Evolutionary conservation across 2,113 vertebrate genomes (phyloP).

Genomic region (Eira barbara): DNA sequence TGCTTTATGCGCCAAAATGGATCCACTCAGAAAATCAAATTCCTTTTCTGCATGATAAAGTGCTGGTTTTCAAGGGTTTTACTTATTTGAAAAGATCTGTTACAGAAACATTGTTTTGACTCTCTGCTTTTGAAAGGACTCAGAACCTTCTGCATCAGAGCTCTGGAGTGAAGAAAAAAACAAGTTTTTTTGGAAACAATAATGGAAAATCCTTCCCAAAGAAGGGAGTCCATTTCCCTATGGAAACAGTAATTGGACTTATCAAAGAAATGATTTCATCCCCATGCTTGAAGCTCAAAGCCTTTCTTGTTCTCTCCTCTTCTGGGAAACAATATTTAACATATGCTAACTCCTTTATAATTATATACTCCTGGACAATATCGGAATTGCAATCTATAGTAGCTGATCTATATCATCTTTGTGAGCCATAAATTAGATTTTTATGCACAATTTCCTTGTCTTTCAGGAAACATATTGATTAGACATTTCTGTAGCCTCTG

Average conservation of each 20-base stretch:
- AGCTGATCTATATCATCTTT: background rate
- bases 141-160: conserved; percentile 53
- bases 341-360: background rate
- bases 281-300: background rate
- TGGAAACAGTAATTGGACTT: conserved; percentile 68
- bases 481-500: background rate
- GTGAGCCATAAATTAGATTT: background rate
- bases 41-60: conserved; percentile 34
- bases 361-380: background rate
- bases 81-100: conserved; percentile 72
- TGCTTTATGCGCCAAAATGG: conserved; percentile 27
- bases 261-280: conserved; percentile 57
- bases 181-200: conserved; percentile 54
- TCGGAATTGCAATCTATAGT: background rate
- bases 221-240: conserved; percentile 54
- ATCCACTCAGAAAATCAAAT: conserved; percentile 45
- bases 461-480: background rate
- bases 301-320: conserved; percentile 29
- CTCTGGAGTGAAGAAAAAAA: conserved; percentile 49
- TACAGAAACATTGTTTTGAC: conserved; percentile 70
- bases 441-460: background rate
- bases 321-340: conserved; percentile 13
- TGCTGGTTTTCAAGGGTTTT: conserved; percentile 53
- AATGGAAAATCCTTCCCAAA: conserved; percentile 63
- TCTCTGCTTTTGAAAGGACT: conserved; percentile 65